Evolutionary conservation across 2,797 vertebrate species (phyloP), one percentile per base, ranked within the genome.

Genomic region (Hapalemur alaotrensis): DNA sequence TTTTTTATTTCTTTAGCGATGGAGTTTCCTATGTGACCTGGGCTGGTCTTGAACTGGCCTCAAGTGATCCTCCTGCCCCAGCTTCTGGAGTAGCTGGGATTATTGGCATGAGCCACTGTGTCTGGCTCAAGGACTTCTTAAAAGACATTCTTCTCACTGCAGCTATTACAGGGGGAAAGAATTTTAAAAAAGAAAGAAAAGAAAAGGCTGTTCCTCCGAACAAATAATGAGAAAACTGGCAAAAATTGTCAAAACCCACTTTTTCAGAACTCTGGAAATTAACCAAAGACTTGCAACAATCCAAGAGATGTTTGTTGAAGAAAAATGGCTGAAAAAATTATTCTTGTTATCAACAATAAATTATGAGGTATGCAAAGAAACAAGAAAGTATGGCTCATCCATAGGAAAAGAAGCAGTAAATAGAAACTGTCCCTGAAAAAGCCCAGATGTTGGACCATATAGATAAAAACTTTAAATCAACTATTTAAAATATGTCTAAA

Each of bases 191-290:
- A 20, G 18, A 54, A 54, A 54, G 20, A 54, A 50, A 50, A 50
- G 48, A 50, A 50, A 79, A 91, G 59, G 63, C 23, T 88, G 35
- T 23, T 57, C 54, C 20, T 57, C 38, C 38, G 59, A 92, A n/a
- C 89, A 83, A 79, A 41, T 48, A 91, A 78, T 82, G 63, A 69
- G 46, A 73, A 63, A 93, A 75, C 13, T 90, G 67, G 59, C 70
- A 79, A 72, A 88, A 65, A 22, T n/a, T 22, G 9, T 82, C 69
- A 87, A 76, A 78, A 54, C 86, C 10, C 18, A n/a, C 65, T 92
- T 69, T 50, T 91, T 81, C 13, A 80, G 72, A 93, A 80, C 52
- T 88, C 38, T 76, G 30, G 32, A 63, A 85, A 80, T 91, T 94
- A 89, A 88, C 32, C 32, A 88, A 80, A 95, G 73, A 15, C 72